Percentiles rank a stretch among this genome's conserved stretches.
Conservation (phyloP, 2,797 vertebrate genomes). For the Chelonia mydas region DNA sequence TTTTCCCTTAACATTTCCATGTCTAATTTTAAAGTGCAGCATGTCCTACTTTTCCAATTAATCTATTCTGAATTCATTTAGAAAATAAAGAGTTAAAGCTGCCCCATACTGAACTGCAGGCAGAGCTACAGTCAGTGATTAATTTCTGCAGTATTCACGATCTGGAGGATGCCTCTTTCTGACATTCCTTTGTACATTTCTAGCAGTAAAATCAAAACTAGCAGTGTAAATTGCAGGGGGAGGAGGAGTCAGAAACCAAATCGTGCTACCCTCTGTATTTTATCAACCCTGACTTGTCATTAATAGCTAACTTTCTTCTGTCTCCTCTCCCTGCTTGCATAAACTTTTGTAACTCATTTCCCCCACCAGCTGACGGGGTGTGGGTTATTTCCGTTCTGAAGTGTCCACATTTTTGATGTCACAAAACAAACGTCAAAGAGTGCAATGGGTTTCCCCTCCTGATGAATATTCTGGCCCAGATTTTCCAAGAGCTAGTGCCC, state of each 20-base stretch:
- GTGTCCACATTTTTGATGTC: neutral
- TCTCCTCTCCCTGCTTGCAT: neutral
- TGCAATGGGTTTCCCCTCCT: neutral
- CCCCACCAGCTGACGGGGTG: neutral
- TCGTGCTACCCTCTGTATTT: conserved; percentile 28
- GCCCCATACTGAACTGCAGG: neutral
- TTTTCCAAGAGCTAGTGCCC: neutral
- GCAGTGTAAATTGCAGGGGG: neutral
- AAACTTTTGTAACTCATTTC: conserved; percentile 32
- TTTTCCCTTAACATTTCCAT: conserved; percentile 11
- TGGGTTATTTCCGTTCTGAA: conserved; percentile 8
- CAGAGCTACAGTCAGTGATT: neutral
- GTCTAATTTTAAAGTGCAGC: conserved; percentile 24
- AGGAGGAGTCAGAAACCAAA: conserved; percentile 51
- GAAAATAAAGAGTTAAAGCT: neutral
- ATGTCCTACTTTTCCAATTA: conserved; percentile 3
- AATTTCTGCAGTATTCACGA: neutral
- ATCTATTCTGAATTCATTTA: conserved; percentile 36
- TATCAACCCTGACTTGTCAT: conserved; percentile 7
- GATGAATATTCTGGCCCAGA: neutral
- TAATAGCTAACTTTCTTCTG: conserved; percentile 23
- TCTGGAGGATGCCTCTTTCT: neutral
- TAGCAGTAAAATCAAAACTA: conserved; percentile 13
- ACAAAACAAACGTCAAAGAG: conserved; percentile 1
- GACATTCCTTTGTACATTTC: conserved; percentile 8